A percentile compares a stretch with the other conserved stretches of the same genome.
These are phyloP conservation scores for Eupeodes luniger DNA, from an alignment of 2,888 invertebrate genomes.

Conservation along the genomic window DNA sequence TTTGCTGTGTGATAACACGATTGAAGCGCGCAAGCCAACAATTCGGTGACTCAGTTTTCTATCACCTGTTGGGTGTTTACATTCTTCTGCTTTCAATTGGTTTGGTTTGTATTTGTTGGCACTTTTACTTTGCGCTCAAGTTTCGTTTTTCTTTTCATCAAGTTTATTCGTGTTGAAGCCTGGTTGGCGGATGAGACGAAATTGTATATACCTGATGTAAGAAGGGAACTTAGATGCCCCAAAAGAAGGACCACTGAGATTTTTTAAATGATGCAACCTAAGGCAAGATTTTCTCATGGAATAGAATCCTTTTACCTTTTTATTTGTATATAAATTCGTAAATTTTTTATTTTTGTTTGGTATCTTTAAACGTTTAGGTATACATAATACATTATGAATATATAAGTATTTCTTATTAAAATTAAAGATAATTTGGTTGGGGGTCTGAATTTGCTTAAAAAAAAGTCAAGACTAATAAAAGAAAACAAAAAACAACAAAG, in stretches of 20 bases:
- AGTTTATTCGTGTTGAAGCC: constrained; percentile 45
- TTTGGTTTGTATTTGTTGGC: neutral
- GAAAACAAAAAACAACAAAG: too few species aligned
- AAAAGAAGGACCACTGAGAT: neutral
- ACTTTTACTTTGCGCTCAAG: constrained; percentile 3
- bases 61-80: constrained; percentile 74
- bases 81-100: constrained; percentile 31
- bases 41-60: constrained; percentile 61
- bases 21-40: constrained; percentile 42
- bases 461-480: too few species aligned
- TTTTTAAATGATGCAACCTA: constrained; percentile 42
- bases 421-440: too few species aligned
- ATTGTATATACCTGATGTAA: neutral
- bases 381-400: too few species aligned
- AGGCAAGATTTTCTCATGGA: constrained; percentile 19
- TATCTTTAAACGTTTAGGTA: too few species aligned
- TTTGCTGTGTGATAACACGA: constrained; percentile 43
- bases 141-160: constrained; percentile 27
- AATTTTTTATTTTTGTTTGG: too few species aligned
- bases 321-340: neutral
- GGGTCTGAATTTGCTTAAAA: too few species aligned
- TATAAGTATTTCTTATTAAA: too few species aligned
- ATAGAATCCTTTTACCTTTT: neutral
- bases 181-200: constrained; percentile 29
- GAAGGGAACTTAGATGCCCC: neutral